Conservation (phyloP, 37 sponge, comb jelly and placozoan species). For the Ephydatia muelleri region DNA sequence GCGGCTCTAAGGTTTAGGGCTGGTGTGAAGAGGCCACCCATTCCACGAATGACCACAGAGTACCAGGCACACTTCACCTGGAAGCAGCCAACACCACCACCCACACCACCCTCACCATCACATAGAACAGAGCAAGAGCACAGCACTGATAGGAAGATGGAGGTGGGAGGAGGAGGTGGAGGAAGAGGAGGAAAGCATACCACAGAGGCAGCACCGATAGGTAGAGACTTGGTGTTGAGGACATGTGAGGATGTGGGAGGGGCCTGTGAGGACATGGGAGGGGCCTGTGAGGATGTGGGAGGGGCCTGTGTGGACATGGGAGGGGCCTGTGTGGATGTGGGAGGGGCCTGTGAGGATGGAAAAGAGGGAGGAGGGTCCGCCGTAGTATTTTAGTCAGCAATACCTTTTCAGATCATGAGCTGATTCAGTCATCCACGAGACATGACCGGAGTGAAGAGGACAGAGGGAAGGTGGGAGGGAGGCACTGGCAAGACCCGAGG, state of each 20-base stretch:
- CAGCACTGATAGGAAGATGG: neutral
- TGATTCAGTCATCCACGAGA: no score
- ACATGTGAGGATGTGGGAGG: neutral
- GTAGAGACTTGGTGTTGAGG: neutral
- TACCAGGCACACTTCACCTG: slow-evolving; percentile 51
- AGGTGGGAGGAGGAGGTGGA: neutral
- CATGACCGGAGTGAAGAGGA: neutral
- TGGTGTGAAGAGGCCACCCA: slow-evolving; percentile 16
- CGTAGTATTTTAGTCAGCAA: neutral
- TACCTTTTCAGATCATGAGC: no score
- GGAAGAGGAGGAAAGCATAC: neutral
- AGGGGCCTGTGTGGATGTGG: neutral
- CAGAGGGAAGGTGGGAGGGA: neutral
- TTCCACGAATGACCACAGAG: slow-evolving; percentile 4
- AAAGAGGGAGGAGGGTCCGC: neutral
- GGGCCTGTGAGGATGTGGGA: neutral
- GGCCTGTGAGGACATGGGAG: neutral
- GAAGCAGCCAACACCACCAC: neutral
- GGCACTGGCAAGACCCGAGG: neutral
- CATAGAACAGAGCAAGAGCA: no score
- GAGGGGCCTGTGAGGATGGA: neutral
- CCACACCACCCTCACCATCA: slow-evolving; percentile 14
- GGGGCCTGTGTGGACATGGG: no score
- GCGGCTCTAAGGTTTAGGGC: slow-evolving; percentile 24
- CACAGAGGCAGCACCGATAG: neutral